Conservation (phyloP, 2,797 vertebrate genomes). For the Bradypus variegatus region DNA sequence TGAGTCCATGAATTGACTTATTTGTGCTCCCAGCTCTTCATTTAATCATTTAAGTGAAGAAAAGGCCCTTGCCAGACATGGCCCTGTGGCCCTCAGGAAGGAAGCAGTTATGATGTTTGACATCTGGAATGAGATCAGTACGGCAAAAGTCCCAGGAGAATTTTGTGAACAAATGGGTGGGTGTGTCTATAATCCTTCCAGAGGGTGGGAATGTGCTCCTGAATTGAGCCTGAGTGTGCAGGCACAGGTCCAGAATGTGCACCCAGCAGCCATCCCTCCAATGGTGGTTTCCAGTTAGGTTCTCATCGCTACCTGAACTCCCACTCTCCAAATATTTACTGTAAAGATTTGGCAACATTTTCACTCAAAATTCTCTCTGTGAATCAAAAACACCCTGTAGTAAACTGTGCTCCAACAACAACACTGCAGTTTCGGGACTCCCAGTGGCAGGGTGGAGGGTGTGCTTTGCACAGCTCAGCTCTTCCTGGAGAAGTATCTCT, state of each 20-base stretch:
- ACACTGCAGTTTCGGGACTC: not conserved
- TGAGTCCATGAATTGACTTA: not conserved
- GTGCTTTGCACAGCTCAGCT: not conserved
- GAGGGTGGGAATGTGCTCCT: not conserved
- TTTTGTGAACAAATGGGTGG: not conserved
- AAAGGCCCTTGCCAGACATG: not conserved
- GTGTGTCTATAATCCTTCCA: not conserved
- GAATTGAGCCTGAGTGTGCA: not conserved
- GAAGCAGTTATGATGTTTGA: not conserved
- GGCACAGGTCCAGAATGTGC: not conserved
- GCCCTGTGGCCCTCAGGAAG: not conserved
- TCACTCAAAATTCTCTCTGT: not conserved
- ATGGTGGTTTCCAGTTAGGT: not conserved
- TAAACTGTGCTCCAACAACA: not conserved
- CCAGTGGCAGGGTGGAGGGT: fast-evolving
- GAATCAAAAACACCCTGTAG: not conserved
- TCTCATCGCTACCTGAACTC: not conserved
- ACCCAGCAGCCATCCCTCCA: not conserved
- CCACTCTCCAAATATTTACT: not conserved
- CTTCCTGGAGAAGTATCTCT: not conserved
- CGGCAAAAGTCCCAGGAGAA: not conserved
- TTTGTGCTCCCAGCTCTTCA: not conserved
- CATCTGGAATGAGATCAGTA: not conserved
- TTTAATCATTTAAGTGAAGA: not conserved
- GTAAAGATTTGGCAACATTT: not conserved